Percentiles rank a stretch among this genome's conserved stretches.
phyloP scores from a whole-genome alignment of 2,113 vertebrate species.

The Geococcyx californianus region DNA sequence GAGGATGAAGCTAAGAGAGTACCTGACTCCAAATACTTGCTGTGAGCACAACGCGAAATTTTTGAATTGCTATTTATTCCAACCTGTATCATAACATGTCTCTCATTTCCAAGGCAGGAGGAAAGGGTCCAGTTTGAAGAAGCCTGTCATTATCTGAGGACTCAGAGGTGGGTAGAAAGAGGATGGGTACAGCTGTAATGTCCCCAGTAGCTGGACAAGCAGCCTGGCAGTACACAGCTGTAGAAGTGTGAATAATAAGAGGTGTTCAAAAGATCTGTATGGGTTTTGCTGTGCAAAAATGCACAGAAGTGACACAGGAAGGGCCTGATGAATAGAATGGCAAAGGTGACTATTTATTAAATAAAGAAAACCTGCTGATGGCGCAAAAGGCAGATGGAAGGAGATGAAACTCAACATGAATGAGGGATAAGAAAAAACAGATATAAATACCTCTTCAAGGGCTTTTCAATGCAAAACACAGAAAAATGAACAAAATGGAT shows the following conservation, averaged over 20 bases:
- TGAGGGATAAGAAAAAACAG: not conserved
- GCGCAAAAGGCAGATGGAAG: not conserved
- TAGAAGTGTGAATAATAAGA: not conserved
- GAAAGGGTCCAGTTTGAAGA: not conserved
- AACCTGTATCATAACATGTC: not conserved
- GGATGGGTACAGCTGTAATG: not conserved
- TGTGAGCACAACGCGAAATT: not conserved
- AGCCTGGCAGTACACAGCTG: not conserved
- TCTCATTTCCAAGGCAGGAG: not conserved
- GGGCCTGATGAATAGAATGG: not conserved
- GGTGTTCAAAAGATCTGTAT: not conserved
- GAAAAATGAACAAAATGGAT: not conserved
- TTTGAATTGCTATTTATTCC: not conserved
- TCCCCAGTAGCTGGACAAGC: not conserved
- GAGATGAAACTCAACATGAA: not conserved
- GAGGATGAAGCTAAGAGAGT: not conserved
- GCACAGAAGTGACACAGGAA: not conserved
- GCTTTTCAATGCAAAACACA: not conserved
- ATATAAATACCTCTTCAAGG: not conserved
- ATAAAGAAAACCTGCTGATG: not conserved
- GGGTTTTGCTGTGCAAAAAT: not conserved
- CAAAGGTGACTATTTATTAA: not conserved
- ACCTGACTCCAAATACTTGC: not conserved
- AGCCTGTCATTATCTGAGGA: not conserved
- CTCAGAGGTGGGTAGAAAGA: not conserved